Percentiles rank a stretch among this genome's conserved stretches.
phyloP scores from a whole-genome alignment of 2,888 invertebrate genomes.

The Cosmia pyralina region DNA sequence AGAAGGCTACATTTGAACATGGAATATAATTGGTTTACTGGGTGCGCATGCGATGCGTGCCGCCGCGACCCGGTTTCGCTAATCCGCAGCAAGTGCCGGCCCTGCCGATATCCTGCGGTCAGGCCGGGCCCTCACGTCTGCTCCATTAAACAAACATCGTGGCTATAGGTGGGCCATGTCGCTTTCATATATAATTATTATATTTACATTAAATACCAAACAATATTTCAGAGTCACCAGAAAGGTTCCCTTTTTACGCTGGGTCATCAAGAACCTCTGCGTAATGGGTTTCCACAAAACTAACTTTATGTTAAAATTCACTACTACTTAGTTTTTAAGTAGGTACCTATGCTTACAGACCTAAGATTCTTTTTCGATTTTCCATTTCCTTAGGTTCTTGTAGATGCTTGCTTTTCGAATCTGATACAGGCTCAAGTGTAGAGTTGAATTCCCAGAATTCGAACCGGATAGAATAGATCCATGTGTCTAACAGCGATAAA shows the following conservation, averaged over 20 bases:
- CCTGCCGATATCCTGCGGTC: conserved; percentile 73
- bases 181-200: conserved; percentile 32
- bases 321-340: neutral
- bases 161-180: conserved; percentile 44
- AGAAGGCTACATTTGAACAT: conserved; percentile 3
- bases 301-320: neutral
- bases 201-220: conserved; percentile 22
- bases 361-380: neutral
- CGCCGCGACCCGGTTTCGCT: conserved; percentile 80
- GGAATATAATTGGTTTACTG: conserved; percentile 55
- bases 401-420: conserved; percentile 1
- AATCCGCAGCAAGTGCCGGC: conserved; percentile 72
- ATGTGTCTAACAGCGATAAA: conserved; percentile 3
- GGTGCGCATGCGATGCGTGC: conserved; percentile 35
- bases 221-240: conserved; percentile 2
- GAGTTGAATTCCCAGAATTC: conserved; percentile 1
- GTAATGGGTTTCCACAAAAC: neutral
- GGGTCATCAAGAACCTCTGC: neutral
- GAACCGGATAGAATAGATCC: conserved; percentile 17
- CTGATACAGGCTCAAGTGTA: conserved; percentile 1
- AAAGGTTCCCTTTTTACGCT: neutral
- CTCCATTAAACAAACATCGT: conserved; percentile 70
- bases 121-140: conserved; percentile 63
- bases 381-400: neutral
- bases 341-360: too few species aligned